phyloP scores from a whole-genome alignment of 1,140 invertebrate species.

The Aphelenchoides fujianensis region DNA sequence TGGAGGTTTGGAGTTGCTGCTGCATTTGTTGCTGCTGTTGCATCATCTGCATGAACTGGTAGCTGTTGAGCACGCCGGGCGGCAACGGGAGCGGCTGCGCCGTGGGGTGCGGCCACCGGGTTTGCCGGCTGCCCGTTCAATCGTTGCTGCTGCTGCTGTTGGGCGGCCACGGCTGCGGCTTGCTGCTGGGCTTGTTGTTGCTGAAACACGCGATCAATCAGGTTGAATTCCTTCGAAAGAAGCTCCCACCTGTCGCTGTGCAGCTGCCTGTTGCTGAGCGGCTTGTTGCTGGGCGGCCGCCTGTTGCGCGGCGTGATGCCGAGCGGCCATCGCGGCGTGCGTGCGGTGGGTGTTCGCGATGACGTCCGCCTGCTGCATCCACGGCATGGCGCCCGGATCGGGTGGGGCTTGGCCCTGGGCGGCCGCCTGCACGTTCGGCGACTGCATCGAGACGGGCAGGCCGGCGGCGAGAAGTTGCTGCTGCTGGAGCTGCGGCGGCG shows the following conservation, averaged over 20 bases:
- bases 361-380: background rate
- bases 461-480: too few species aligned
- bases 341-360: background rate
- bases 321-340: background rate
- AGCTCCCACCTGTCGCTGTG: background rate
- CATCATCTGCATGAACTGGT: slow-evolving; percentile 1
- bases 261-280: background rate
- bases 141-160: slow-evolving; percentile 1
- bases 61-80: background rate
- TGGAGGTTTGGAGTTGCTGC: too few species aligned
- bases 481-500: too few species aligned
- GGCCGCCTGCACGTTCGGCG: too few species aligned
- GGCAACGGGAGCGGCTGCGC: background rate
- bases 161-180: background rate
- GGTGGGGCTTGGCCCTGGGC: too few species aligned
- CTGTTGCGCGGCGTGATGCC: background rate
- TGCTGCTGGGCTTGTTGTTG: slow-evolving; percentile 10
- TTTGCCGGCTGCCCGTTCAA: background rate
- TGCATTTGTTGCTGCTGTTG: slow-evolving; percentile 14
- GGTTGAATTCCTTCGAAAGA: background rate
- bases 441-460: too few species aligned
- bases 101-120: background rate
- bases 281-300: background rate
- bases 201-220: background rate
- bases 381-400: background rate